Evolutionary conservation across 2,888 invertebrate species (phyloP), one percentile per base, ranked within the genome.

Genomic region (Zootermopsis nevadensis): DNA sequence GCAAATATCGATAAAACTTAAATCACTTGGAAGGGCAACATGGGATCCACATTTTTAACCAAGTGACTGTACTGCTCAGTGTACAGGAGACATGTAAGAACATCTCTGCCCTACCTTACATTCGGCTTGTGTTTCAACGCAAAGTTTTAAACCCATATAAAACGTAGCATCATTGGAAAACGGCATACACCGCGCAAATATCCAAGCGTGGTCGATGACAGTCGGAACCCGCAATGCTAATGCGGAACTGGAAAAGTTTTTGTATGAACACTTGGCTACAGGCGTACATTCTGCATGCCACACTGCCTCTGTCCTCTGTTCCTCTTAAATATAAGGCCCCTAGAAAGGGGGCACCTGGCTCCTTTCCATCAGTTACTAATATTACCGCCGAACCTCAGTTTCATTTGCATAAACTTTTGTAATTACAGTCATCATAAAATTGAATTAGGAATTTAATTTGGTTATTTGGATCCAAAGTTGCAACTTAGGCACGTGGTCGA

Each of bases 141-240:
- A 77, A 77, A 77, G 53, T 77, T 77, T 77, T 53, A 77, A 77
- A 55, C 77, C 55, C 77, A n/a, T 77, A 77, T 77, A 77, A 77
- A 77, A 77, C 55, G 55, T 53, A 55, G 31, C 55, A 33, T 69
- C 19, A 69, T 69, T 69, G 30, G 69, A 22, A 69, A 33, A 76
- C 27, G 42, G 76, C 76, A 42, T 42, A 27, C 19, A 76, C 76
- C 27, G 27, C 42, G 30, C 27, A 19, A n/a, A 76, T 38, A 76
- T 42, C 76, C 74, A 74, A 35, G 38, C 74, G 27, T 38, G 74
- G 74, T 24, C 74, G n/a, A 35, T 12, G n/a, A 74, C n/a, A 24
- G 19, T 55, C 6, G 55, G 60, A 60, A 6, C n/a, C 15, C 27
- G 8, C n/a, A 48, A 42, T 19, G 42, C 48, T 76, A 19, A 48